Evolutionary conservation across 2,888 invertebrate genomes (phyloP).

Genomic region (Vanessa cardui): DNA sequence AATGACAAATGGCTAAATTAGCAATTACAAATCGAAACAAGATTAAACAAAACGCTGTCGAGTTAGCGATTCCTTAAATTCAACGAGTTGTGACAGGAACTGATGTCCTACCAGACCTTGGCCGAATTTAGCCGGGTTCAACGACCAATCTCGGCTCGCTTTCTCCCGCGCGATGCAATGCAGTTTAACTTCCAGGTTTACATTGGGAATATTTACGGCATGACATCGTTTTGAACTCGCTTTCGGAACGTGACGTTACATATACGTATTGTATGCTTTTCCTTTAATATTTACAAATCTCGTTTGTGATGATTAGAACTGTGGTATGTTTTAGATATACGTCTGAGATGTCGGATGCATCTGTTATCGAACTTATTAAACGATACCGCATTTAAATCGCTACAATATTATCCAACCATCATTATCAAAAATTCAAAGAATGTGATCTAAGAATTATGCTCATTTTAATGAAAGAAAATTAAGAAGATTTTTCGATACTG

Average conservation of each 20-base stretch:
- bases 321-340: too few species aligned
- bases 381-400: too few species aligned
- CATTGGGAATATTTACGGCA: background rate
- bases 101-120: constrained; percentile 63
- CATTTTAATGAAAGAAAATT: too few species aligned
- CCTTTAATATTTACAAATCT: too few species aligned
- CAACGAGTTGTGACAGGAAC: constrained; percentile 34
- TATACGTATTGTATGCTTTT: background rate
- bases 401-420: too few species aligned
- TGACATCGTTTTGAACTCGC: constrained; percentile 8
- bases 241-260: background rate
- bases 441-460: too few species aligned
- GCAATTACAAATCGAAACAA: constrained; percentile 1
- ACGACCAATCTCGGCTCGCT: constrained; percentile 64
- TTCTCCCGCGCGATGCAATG: constrained; percentile 65
- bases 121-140: constrained; percentile 74
- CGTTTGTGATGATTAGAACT: too few species aligned
- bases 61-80: constrained; percentile 19
- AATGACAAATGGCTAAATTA: background rate
- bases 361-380: too few species aligned
- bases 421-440: too few species aligned
- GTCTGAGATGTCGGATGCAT: too few species aligned
- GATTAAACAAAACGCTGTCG: background rate
- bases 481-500: too few species aligned
- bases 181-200: constrained; percentile 36